A percentile compares a stretch with the other conserved stretches of the same genome.
Evolutionary conservation across 2,797 vertebrate species (phyloP).

Genomic region (Notamacropus eugenii): DNA sequence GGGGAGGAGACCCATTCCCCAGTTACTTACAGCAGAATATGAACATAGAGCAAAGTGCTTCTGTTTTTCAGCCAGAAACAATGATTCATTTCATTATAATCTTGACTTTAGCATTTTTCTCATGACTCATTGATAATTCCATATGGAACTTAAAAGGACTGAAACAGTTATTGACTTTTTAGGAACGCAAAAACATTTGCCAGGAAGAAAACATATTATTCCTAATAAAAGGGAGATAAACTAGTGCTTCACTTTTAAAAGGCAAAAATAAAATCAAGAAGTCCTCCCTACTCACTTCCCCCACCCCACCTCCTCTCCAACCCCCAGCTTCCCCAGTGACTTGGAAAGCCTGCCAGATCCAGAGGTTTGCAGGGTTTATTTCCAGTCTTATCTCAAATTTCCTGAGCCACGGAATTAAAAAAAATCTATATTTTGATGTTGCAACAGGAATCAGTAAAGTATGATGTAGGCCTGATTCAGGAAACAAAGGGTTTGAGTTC

Average conservation of each 20-base stretch:
- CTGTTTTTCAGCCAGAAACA: constrained; percentile 73
- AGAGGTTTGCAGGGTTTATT: constrained; percentile 4
- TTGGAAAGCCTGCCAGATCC: neutral
- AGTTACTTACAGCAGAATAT: constrained; percentile 22
- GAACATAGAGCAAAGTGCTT: constrained; percentile 47
- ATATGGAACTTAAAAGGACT: constrained; percentile 59
- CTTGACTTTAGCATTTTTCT: constrained; percentile 77
- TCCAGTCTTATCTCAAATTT: constrained; percentile 47
- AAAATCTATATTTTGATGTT: neutral
- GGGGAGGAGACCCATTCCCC: constrained; percentile 54
- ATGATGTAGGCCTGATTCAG: neutral
- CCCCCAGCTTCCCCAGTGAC: neutral
- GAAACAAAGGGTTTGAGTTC: neutral
- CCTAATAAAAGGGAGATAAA: constrained; percentile 33
- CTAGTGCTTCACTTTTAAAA: neutral
- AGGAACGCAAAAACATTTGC: constrained; percentile 66
- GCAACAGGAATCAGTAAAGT: neutral
- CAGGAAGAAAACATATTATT: constrained; percentile 27
- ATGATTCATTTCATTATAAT: constrained; percentile 75
- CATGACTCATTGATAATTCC: constrained; percentile 78
- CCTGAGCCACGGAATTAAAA: constrained; percentile 9
- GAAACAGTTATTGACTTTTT: constrained; percentile 73
- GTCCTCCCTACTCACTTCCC: neutral
- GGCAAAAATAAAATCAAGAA: neutral
- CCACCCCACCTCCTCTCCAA: neutral